Percentiles rank a stretch among this genome's conserved stretches.
phyloP scores from a whole-genome alignment of 2,888 invertebrate genomes.

The Keiferia lycopersicella region DNA sequence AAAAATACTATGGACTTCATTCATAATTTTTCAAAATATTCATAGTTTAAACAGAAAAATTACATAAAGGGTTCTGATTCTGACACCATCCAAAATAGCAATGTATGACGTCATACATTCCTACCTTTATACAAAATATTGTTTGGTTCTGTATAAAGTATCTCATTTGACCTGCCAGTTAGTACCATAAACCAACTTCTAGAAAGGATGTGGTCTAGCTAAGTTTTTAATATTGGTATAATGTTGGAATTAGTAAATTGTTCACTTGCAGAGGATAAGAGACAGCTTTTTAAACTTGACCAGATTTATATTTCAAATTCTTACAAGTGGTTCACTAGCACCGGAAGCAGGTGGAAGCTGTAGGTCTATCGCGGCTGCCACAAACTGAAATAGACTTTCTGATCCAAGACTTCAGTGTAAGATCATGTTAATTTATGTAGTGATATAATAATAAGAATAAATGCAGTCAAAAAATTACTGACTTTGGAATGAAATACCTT shows the following conservation, averaged over 20 bases:
- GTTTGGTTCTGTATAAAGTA: too few species aligned
- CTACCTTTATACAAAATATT: too few species aligned
- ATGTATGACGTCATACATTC: too few species aligned
- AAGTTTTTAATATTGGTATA: background rate
- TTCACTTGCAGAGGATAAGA: background rate
- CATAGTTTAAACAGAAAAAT: too few species aligned
- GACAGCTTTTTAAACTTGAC: background rate
- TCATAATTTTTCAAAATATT: too few species aligned
- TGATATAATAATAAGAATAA: slow-evolving; percentile 16
- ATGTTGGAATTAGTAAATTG: too few species aligned
- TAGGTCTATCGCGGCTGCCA: slow-evolving; percentile 6
- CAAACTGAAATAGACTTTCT: slow-evolving; percentile 5
- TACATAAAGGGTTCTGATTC: too few species aligned
- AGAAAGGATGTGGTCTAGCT: background rate
- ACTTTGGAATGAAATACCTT: slow-evolving; percentile 1
- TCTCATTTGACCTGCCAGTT: too few species aligned
- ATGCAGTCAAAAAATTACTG: slow-evolving; percentile 7
- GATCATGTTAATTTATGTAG: slow-evolving; percentile 25
- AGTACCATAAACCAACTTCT: background rate
- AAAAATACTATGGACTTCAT: too few species aligned
- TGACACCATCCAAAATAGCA: too few species aligned
- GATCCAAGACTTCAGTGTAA: slow-evolving; percentile 20
- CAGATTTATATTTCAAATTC: background rate
- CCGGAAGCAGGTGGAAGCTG: background rate
- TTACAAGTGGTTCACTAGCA: background rate